phyloP scores from a whole-genome alignment of 2,113 vertebrate species.

The Mesoclemmys tuberculata region DNA sequence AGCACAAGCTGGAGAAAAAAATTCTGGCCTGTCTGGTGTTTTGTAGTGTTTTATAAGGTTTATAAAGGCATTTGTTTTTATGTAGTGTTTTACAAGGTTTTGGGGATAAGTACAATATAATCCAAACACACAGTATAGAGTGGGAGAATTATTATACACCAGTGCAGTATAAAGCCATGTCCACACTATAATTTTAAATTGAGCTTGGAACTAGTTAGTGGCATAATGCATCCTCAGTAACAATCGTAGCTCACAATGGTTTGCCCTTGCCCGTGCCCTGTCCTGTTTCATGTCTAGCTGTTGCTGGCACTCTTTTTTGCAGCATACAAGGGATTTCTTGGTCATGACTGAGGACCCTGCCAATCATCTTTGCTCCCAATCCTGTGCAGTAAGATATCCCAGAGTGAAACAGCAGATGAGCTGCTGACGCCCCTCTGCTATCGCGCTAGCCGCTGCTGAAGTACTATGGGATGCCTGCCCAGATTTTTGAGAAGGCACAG shows the following conservation, averaged over 20 bases:
- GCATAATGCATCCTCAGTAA: not conserved
- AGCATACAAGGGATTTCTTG: not conserved
- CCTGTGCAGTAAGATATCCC: not conserved
- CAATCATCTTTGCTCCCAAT: not conserved
- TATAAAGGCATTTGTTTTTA: no score
- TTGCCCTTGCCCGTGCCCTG: not conserved
- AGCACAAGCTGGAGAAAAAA: not conserved
- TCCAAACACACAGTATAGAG: not conserved
- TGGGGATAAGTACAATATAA: not conserved
- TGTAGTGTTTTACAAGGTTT: accelerated
- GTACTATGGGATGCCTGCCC: not conserved
- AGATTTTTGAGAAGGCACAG: not conserved
- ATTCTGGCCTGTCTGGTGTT: not conserved
- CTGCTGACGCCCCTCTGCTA: not conserved
- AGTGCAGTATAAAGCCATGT: not conserved
- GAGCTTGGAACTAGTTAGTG: not conserved
- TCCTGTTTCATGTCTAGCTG: not conserved
- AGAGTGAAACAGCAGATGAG: not conserved
- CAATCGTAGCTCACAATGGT: not conserved
- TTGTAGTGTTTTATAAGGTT: accelerated
- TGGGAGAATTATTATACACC: not conserved
- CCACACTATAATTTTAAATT: not conserved
- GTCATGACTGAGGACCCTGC: not conserved
- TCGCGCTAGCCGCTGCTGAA: not conserved
- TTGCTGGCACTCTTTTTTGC: not conserved